Base-by-base conservation (phyloP, 2,888 invertebrate species). In the Rhopalosiphum nymphaeae region DNA sequence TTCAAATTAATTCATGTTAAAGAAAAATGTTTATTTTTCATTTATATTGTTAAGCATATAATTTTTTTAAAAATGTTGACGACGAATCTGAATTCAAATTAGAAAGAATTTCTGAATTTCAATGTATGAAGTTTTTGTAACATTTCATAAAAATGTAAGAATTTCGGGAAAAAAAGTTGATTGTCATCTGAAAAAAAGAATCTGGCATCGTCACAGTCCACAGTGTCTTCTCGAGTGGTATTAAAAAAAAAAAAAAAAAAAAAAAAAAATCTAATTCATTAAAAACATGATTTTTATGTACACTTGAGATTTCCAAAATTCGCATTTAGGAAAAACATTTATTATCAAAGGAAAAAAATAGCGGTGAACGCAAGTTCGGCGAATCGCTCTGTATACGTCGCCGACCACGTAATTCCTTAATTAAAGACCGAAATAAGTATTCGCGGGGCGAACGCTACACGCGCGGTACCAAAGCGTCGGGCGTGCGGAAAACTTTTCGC, bases 401-500 rank as follows among this genome's bases (percentile, higher is more conserved):
- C 78, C 49, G 36, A 36, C 78, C 46, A 36, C 78, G 7, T 13
- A 49, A 49, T 91, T 91, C 26, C 46, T 91, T 91, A 78, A 91
- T 91, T 91, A 91, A 78, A 91, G 90, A 67, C 78, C 36, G 26
- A 49, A n/a, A 91, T 89, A 67, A 90, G 67, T 67, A 46, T 90
- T 90, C 61, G 44, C n/a, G 21, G 61, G 90, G 44, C 44, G 44
- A 90, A 67, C 36, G 36, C 36, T 36, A 67, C 46, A 89, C 29
- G 29, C 46, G 57, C 29, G 16, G 25, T 9, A 36, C 36, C 36
- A 36, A 21, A 9, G 36, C 78, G 78, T 49, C n/a, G 49, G 87
- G 46, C 13, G 16, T n/a, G 87, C 3, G 57, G 29, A 89, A 89
- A 89, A 78, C 57, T 89, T 89, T 89, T 89, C 44, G 57, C 29